phyloP scores from a whole-genome alignment of 35 echinoderm and acorn worm species.

The Ophiothrix spiculata region DNA sequence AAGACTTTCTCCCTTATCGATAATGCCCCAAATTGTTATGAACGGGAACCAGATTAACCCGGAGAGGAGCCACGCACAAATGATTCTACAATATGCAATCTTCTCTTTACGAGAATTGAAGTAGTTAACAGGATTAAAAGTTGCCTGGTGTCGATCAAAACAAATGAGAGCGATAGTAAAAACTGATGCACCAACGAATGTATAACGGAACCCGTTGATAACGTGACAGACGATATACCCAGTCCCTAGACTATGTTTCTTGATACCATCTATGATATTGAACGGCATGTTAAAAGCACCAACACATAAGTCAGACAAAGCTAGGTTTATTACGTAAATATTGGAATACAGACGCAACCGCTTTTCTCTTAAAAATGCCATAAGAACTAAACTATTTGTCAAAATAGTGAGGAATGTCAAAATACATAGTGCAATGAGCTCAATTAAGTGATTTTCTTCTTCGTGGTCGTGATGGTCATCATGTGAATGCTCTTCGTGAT shows the following conservation, averaged over 20 bases:
- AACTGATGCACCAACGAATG: background rate
- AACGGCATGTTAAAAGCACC: background rate
- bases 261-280: background rate
- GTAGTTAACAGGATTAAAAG: background rate
- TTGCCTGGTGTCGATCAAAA: background rate
- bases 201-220: background rate
- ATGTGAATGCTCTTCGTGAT: background rate
- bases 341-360: background rate
- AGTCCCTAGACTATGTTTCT: background rate
- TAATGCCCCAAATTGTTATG: background rate
- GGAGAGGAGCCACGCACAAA: background rate
- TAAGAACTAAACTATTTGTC: background rate
- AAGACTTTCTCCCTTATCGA: background rate
- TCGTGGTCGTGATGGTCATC: background rate
- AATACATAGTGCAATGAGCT: background rate
- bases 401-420: background rate
- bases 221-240: background rate
- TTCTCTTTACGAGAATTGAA: background rate
- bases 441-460: background rate
- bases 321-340: background rate
- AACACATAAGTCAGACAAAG: background rate
- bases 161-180: background rate
- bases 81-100: background rate
- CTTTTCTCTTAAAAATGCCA: background rate
- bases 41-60: background rate